phyloP scores from a whole-genome alignment of 2,888 invertebrate species.

The Phorcus lineatus region DNA sequence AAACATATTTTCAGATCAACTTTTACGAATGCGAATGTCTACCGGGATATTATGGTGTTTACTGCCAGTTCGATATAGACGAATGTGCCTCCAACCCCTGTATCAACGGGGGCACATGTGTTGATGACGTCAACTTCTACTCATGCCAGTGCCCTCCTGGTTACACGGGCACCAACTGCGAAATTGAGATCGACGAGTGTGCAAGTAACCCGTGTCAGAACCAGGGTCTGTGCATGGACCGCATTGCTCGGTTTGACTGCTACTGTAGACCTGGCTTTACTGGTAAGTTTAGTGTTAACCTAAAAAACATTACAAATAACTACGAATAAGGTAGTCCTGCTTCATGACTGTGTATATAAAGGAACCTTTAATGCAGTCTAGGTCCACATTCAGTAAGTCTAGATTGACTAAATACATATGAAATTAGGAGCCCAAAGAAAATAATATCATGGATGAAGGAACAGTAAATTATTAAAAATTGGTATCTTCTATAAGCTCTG shows the following conservation, averaged over 20 bases:
- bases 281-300: neutral
- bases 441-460: no score
- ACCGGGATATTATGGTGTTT: conserved; percentile 16
- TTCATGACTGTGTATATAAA: no score
- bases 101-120: conserved; percentile 7
- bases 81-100: conserved; percentile 18
- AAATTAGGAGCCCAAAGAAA: no score
- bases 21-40: conserved; percentile 13
- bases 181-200: conserved; percentile 20
- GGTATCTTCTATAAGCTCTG: no score
- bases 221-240: neutral
- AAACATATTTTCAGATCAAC: neutral
- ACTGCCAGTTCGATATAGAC: conserved; percentile 24
- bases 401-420: no score
- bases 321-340: no score
- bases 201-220: neutral
- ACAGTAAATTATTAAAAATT: no score
- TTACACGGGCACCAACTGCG: conserved; percentile 10
- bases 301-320: no score
- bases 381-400: no score
- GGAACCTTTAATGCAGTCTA: no score
- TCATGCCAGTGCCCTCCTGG: conserved; percentile 13
- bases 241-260: neutral
- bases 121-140: conserved; percentile 28
- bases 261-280: conserved; percentile 20